A percentile compares a stretch with the other conserved stretches of the same genome.
Evolutionary conservation across 1,140 invertebrate species (phyloP).

Genomic region (Drosophila trapezifrons): DNA sequence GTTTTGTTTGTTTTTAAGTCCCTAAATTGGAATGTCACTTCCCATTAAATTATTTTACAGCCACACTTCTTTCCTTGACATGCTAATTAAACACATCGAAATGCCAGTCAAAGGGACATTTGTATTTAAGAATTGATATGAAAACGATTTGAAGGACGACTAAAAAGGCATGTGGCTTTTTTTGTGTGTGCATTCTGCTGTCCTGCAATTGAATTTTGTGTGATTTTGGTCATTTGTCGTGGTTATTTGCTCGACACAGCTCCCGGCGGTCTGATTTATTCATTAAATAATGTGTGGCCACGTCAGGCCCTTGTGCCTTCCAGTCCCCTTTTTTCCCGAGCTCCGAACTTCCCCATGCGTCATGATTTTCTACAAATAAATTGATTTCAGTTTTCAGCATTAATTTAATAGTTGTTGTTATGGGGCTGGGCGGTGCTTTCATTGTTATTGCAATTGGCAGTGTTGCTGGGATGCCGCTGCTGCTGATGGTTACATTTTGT

Average conservation of each 20-base stretch:
- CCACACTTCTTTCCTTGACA: background rate
- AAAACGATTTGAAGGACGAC: slow-evolving; percentile 26
- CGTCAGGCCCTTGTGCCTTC: background rate
- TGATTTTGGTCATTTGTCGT: slow-evolving; percentile 53
- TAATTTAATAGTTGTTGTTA: slow-evolving; percentile 66
- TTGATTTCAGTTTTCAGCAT: slow-evolving; percentile 64
- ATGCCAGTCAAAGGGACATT: background rate
- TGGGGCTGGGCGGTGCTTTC: slow-evolving; percentile 44
- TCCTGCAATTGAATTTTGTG: slow-evolving; percentile 51
- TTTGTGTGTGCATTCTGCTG: slow-evolving; percentile 2
- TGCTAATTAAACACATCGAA: background rate
- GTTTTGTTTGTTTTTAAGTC: no score
- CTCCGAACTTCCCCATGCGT: slow-evolving; percentile 25
- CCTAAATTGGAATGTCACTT: background rate
- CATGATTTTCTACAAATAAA: slow-evolving; percentile 66
- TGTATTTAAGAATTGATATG: slow-evolving; percentile 10
- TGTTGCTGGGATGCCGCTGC: slow-evolving; percentile 13
- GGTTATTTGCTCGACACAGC: slow-evolving; percentile 34
- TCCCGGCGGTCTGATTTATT: slow-evolving; percentile 49
- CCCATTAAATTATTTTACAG: background rate
- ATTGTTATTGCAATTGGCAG: slow-evolving; percentile 53
- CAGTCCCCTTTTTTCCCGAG: background rate
- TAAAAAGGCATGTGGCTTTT: slow-evolving; percentile 8
- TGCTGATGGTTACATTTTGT: slow-evolving; percentile 57
- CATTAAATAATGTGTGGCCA: slow-evolving; percentile 48